Conservation (phyloP, 2,888 invertebrate species). For the Pyralis farinalis region DNA sequence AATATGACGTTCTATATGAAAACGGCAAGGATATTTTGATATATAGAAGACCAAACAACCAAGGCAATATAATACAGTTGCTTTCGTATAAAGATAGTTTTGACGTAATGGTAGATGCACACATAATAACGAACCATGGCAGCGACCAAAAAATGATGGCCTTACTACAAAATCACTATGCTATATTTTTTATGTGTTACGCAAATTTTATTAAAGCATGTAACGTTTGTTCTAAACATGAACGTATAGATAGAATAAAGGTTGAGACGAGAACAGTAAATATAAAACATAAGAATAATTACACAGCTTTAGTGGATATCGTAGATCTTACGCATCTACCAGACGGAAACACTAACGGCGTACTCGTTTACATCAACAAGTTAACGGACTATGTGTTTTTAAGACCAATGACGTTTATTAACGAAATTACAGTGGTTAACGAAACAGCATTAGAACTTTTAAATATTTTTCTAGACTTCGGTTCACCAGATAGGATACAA, state of each 20-base stretch:
- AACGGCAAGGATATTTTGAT: neutral
- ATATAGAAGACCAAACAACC: neutral
- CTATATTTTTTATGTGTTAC: neutral
- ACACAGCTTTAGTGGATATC: neutral
- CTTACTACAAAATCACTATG: slow-evolving; percentile 1
- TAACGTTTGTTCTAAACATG: slow-evolving; percentile 2
- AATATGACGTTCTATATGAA: slow-evolving; percentile 9
- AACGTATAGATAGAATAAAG: neutral
- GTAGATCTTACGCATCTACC: neutral
- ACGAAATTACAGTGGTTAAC: neutral
- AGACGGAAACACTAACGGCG: slow-evolving; percentile 8
- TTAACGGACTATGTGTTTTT: slow-evolving; percentile 8
- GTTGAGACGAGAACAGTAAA: neutral
- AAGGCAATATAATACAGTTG: slow-evolving; percentile 3
- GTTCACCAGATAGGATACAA: slow-evolving; percentile 5
- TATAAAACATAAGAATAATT: neutral
- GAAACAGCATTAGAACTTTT: slow-evolving; percentile 13
- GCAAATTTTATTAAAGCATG: slow-evolving; percentile 5
- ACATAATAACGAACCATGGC: slow-evolving; percentile 4
- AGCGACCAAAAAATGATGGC: neutral
- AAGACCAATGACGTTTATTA: slow-evolving; percentile 7
- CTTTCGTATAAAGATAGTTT: slow-evolving; percentile 11
- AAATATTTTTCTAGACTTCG: slow-evolving; percentile 14
- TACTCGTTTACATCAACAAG: slow-evolving; percentile 8
- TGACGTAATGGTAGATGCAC: slow-evolving; percentile 7